Conservation (phyloP, 2,888 invertebrate genomes). For the Chorisops tibialis region DNA sequence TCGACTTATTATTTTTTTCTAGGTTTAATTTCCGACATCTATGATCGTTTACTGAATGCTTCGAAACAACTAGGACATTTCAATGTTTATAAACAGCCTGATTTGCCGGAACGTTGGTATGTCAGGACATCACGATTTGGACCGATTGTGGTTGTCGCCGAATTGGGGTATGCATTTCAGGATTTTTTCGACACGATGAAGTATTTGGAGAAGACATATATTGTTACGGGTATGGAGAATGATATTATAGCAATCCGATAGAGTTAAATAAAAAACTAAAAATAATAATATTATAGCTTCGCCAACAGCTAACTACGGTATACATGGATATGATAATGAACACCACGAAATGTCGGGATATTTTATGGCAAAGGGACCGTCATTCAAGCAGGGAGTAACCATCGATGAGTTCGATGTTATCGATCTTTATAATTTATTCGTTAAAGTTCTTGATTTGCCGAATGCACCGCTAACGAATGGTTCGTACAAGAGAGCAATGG, state of each 20-base stretch:
- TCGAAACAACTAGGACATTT: slow-evolving; percentile 53
- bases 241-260: neutral
- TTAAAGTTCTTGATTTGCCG: slow-evolving; percentile 56
- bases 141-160: slow-evolving; percentile 61
- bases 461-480: slow-evolving; percentile 8
- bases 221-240: slow-evolving; percentile 55
- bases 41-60: slow-evolving; percentile 52
- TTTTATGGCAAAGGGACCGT: slow-evolving; percentile 68
- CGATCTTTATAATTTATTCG: slow-evolving; percentile 64
- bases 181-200: slow-evolving; percentile 53
- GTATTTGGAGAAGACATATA: slow-evolving; percentile 50
- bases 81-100: slow-evolving; percentile 58
- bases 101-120: slow-evolving; percentile 61
- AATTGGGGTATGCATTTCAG: slow-evolving; percentile 61
- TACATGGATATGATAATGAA: slow-evolving; percentile 66
- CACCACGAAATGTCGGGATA: slow-evolving; percentile 62
- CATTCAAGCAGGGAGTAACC: slow-evolving; percentile 55
- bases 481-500: neutral
- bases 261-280: neutral
- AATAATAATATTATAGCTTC: neutral
- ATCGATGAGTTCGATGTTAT: slow-evolving; percentile 60
- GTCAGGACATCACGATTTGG: slow-evolving; percentile 60
- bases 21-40: slow-evolving; percentile 55
- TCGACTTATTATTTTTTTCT: slow-evolving; percentile 4
- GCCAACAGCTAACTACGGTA: slow-evolving; percentile 45